A percentile compares a stretch with the other conserved stretches of the same genome.
phyloP scores from a whole-genome alignment of 1,140 invertebrate genomes.

The Pseudomyrmex sp. region DNA sequence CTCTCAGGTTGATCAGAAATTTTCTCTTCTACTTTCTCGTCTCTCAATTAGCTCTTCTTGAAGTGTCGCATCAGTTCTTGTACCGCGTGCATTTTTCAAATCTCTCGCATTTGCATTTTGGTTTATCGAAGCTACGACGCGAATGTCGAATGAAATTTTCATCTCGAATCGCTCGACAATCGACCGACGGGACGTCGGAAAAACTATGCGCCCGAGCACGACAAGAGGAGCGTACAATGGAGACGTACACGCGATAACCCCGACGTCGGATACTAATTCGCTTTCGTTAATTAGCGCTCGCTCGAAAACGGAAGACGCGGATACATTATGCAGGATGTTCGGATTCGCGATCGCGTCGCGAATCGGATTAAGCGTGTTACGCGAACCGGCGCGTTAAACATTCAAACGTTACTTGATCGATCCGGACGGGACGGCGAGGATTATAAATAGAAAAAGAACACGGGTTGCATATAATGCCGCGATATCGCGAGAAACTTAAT shows the following conservation, averaged over 20 bases:
- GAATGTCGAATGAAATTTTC: slow-evolving; percentile 42
- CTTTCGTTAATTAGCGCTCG: slow-evolving; percentile 63
- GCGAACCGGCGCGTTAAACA: slow-evolving; percentile 54
- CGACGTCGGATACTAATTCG: slow-evolving; percentile 57
- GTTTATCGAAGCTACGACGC: neutral
- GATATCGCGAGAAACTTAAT: slow-evolving; percentile 42
- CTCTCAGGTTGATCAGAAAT: too few relatives aligned
- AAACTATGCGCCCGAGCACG: neutral
- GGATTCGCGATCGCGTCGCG: slow-evolving; percentile 48
- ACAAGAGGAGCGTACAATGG: neutral
- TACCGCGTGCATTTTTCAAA: slow-evolving; percentile 29
- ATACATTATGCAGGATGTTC: slow-evolving; percentile 65
- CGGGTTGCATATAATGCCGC: slow-evolving; percentile 21
- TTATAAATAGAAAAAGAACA: slow-evolving; percentile 56
- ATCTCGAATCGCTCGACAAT: neutral
- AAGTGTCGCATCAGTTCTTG: neutral
- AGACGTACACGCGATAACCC: slow-evolving; percentile 3
- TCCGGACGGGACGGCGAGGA: slow-evolving; percentile 29
- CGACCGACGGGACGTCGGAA: neutral
- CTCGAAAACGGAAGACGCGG: slow-evolving; percentile 41
- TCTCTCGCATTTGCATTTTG: neutral
- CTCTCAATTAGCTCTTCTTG: neutral
- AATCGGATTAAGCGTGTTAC: slow-evolving; percentile 64
- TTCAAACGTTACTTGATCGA: slow-evolving; percentile 51
- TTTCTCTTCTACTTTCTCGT: neutral